Conservation (phyloP, 1,140 invertebrate species). For the Eubasilissa regina region DNA sequence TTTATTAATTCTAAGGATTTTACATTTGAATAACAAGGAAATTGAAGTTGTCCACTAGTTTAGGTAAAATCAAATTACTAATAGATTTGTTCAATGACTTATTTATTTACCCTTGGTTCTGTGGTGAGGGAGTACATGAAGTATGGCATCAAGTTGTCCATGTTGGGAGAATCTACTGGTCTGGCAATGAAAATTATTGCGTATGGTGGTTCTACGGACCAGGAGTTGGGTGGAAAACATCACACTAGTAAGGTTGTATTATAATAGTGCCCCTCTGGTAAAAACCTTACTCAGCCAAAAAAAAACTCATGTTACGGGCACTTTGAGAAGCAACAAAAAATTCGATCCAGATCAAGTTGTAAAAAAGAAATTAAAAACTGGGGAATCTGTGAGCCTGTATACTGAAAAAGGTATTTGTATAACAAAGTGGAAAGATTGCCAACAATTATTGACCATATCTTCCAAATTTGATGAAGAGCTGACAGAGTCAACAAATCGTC, state of each 20-base stretch:
- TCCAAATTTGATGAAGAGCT: no score
- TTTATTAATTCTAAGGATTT: constrained; percentile 23
- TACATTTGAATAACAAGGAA: constrained; percentile 28
- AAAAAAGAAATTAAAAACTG: no score
- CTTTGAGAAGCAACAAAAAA: no score
- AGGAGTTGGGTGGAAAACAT: constrained; percentile 18
- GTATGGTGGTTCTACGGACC: constrained; percentile 14
- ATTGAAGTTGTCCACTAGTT: neutral
- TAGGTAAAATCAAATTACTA: constrained; percentile 11
- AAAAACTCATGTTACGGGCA: no score
- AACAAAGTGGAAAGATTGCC: no score
- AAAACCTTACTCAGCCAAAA: no score
- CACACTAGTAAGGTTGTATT: constrained; percentile 18
- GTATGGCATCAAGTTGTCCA: constrained; percentile 28
- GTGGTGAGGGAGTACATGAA: constrained; percentile 30
- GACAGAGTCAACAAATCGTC: no score
- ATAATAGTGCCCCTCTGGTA: no score
- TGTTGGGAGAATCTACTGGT: constrained; percentile 19
- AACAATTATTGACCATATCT: no score
- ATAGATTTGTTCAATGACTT: constrained; percentile 28
- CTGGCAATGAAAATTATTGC: constrained; percentile 14
- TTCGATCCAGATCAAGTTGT: no score
- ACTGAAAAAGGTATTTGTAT: no score
- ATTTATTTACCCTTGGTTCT: constrained; percentile 27
- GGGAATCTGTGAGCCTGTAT: no score